Evolutionary conservation across 2,888 invertebrate genomes (phyloP).

Genomic region (Chirona hameri): DNA sequence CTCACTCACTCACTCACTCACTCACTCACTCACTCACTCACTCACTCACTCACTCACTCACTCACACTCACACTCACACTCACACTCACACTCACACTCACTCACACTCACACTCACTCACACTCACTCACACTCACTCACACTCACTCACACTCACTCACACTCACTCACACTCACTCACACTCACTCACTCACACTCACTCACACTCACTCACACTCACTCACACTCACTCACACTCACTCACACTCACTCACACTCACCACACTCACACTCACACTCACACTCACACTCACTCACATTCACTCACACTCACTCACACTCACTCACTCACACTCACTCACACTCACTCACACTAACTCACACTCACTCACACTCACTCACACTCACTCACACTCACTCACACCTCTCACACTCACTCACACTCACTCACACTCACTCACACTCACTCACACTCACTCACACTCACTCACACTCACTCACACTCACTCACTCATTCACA

Average conservation of each 20-base stretch:
- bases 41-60: no score
- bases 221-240: neutral
- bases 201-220: neutral
- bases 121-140: constrained; percentile 31
- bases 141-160: neutral
- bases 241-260: no score
- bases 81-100: constrained; percentile 29
- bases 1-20: no score
- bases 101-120: constrained; percentile 31
- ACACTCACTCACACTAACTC: no score
- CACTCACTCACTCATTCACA: neutral
- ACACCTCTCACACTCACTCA: constrained; percentile 24
- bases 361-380: no score
- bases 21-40: no score
- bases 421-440: constrained; percentile 28
- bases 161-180: constrained; percentile 12
- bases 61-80: no score
- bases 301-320: no score
- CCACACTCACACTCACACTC: no score
- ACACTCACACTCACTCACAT: no score
- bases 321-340: no score
- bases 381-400: constrained; percentile 13
- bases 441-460: constrained; percentile 31
- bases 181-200: neutral
- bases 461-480: constrained; percentile 27